Evolutionary conservation across 2,113 vertebrate species (phyloP), one percentile per base, ranked within the genome.

Genomic region (Corythaixoides concolor): DNA sequence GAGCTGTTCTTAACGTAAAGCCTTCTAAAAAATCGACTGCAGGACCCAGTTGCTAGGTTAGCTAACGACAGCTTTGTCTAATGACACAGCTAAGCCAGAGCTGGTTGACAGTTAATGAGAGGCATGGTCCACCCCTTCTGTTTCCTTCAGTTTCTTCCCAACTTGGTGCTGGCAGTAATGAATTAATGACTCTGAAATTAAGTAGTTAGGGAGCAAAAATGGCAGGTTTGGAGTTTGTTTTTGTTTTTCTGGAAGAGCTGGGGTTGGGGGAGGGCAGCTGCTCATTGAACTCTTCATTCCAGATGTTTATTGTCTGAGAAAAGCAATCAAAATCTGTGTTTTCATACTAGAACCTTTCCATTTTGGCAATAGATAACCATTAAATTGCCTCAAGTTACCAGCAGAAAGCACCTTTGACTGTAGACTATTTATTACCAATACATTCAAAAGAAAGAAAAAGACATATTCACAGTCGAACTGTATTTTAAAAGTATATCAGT

Each of bases 251-350:
- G 6, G 4, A 12, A 33, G 24, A 22, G n/a, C 12, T 32, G 19
- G 12, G 8, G 35, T 7, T 26, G 8, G 13, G 13, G 8, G 0
- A 5, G 24, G 7, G 27, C 9, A 41, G 8, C 6, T 28, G 20
- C 4, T 20, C 4, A 1, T 14, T 23, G 35, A 15, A 33, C 22
- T 81, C 27, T 62, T 18, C 56, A 80, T 35, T 76, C 5, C 55
- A 86, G 14, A 22, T 58, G 8, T 60, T 79, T 75, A 20, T 49
- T 41, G 14, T 8, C 67, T 75, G 11, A 59, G 33, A 20, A 74
- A 86, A 77, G 17, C 4, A 41, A 55, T 13, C 78, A 60, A 90
- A 86, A 43, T 39, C 30, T 3, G 1, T 55, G 33, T 63, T 14
- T 58, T n/a, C 33, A 26, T 28, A 63, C 1, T 5, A 67, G 19